Evolutionary conservation across 2,113 vertebrate genomes (phyloP).

Genomic region (Telmatochromis brachygnathus): DNA sequence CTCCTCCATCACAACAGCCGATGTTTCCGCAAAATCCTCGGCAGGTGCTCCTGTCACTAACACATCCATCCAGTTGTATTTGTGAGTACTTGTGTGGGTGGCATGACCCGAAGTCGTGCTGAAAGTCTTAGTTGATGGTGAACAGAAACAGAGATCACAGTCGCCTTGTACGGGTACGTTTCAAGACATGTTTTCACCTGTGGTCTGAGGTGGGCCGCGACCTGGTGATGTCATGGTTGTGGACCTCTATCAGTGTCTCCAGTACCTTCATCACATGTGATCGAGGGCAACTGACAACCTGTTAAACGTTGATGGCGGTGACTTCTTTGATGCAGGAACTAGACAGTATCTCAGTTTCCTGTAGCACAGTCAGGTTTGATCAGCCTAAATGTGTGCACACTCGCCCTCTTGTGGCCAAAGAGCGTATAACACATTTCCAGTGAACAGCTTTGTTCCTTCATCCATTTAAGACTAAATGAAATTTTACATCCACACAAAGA

Average conservation of each 20-base stretch:
- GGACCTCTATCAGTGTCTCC: not conserved
- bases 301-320: not conserved
- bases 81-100: not conserved
- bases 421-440: not conserved
- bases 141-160: not conserved
- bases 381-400: not conserved
- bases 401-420: not conserved
- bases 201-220: not conserved
- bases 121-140: not conserved
- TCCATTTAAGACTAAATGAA: not conserved
- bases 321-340: not conserved
- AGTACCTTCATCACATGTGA: not conserved
- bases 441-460: rapidly evolving
- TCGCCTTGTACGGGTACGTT: not conserved
- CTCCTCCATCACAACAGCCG: not conserved
- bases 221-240: rapidly evolving
- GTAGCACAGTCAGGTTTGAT: not conserved
- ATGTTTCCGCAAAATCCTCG: rapidly evolving
- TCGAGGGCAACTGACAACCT: not conserved
- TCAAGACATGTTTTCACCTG: not conserved
- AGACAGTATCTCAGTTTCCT: not conserved
- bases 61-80: not conserved
- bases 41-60: not conserved
- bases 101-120: not conserved
- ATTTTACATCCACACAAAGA: not conserved